phyloP scores from a whole-genome alignment of 1,140 invertebrate genomes.

The Diabrotica undecimpunctata region DNA sequence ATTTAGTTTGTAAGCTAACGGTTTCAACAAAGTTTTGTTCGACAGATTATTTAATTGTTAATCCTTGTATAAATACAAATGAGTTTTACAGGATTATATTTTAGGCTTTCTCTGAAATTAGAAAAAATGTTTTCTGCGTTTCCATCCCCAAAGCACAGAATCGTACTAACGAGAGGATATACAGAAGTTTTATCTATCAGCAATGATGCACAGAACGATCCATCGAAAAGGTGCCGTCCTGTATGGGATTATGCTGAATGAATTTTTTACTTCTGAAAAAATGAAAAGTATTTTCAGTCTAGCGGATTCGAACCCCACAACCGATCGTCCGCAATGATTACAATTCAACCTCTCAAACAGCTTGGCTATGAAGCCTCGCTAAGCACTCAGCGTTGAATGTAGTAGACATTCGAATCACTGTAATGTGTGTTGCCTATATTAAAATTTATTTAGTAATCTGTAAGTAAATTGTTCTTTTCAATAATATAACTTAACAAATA shows the following conservation, averaged over 20 bases:
- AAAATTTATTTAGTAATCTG: too few species aligned
- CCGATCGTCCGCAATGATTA: neutral
- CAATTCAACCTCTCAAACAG: neutral
- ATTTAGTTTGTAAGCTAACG: too few species aligned
- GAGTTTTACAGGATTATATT: too few species aligned
- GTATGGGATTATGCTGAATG: neutral
- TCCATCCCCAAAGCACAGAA: conserved; percentile 22
- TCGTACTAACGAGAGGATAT: conserved; percentile 22
- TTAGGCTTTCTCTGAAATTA: too few species aligned
- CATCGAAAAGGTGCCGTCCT: conserved; percentile 3
- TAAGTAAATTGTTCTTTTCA: too few species aligned
- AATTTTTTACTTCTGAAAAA: neutral
- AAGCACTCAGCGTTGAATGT: too few species aligned
- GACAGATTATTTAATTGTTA: too few species aligned
- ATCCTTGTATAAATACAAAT: too few species aligned
- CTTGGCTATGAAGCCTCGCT: neutral
- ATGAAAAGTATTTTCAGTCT: neutral
- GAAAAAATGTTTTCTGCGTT: conserved; percentile 25
- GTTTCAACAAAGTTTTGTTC: too few species aligned
- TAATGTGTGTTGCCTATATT: too few species aligned
- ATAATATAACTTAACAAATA: too few species aligned
- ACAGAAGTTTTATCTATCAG: conserved; percentile 27
- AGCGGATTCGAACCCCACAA: neutral
- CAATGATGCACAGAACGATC: conserved; percentile 23
- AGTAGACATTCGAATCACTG: too few species aligned